Evolutionary conservation across 2,113 vertebrate genomes (phyloP).

Genomic region (Ancistrus triradiatus): DNA sequence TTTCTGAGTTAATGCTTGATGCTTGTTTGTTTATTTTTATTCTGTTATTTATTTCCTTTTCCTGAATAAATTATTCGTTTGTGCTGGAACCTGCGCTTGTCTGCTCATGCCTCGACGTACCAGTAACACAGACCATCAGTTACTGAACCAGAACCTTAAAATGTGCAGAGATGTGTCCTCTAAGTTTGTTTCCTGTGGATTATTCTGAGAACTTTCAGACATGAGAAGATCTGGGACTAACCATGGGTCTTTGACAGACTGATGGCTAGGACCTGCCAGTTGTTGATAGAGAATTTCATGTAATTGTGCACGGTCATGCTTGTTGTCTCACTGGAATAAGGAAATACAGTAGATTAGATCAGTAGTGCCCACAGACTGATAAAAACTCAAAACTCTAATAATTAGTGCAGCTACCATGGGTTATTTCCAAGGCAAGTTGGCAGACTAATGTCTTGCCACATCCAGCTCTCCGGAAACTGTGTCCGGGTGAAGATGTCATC

Average conservation of each 20-base stretch:
- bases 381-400: not conserved
- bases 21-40: no score
- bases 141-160: no score
- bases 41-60: no score
- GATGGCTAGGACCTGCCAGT: slow-evolving; percentile 76
- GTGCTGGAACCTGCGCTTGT: no score
- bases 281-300: slow-evolving; percentile 76
- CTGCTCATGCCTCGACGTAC: no score
- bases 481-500: slow-evolving; percentile 39
- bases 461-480: slow-evolving; percentile 45
- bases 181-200: no score
- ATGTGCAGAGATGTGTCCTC: no score
- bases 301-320: slow-evolving; percentile 49
- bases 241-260: slow-evolving; percentile 68
- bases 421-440: slow-evolving; percentile 24
- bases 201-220: no score
- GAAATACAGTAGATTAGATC: not conserved
- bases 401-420: slow-evolving; percentile 24
- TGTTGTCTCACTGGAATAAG: slow-evolving; percentile 55
- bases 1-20: no score
- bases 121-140: no score
- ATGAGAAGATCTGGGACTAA: not conserved
- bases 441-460: slow-evolving; percentile 36
- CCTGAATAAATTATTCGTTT: no score
- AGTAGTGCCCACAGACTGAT: not conserved